Conservation (phyloP, 2,113 vertebrate genomes). For the Electrona antarctica region DNA sequence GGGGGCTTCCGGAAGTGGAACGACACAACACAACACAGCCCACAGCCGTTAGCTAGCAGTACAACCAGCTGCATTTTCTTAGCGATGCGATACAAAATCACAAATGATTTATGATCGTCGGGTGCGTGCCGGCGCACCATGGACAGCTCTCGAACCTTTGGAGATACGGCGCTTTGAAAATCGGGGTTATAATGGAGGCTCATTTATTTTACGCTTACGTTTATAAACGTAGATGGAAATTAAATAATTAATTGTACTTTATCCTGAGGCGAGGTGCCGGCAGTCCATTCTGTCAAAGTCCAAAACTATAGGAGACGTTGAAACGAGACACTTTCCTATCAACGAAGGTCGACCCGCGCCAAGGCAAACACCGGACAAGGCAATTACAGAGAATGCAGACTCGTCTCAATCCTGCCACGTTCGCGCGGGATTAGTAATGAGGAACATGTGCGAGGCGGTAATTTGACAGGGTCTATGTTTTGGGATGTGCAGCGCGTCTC, state of each 20-base stretch:
- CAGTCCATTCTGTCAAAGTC: slow-evolving; percentile 13
- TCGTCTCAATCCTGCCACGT: slow-evolving; percentile 18
- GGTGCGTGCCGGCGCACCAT: no score
- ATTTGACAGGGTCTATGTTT: slow-evolving; percentile 63
- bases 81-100: no score
- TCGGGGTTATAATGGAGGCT: no score
- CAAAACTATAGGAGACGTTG: neutral
- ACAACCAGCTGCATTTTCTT: no score
- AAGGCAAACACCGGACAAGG: slow-evolving; percentile 36
- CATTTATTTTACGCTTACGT: no score
- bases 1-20: no score
- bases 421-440: slow-evolving; percentile 54
- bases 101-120: no score
- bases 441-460: slow-evolving; percentile 47
- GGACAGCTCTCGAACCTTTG: no score
- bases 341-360: neutral
- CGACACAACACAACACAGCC: no score
- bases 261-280: neutral
- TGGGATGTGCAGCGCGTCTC: slow-evolving; percentile 35
- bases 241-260: neutral
- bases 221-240: no score
- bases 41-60: no score
- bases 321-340: neutral
- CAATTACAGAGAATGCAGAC: slow-evolving; percentile 26
- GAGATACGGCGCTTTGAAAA: no score